phyloP scores from a whole-genome alignment of 2,797 vertebrate genomes.

The Trematomus bernacchii region DNA sequence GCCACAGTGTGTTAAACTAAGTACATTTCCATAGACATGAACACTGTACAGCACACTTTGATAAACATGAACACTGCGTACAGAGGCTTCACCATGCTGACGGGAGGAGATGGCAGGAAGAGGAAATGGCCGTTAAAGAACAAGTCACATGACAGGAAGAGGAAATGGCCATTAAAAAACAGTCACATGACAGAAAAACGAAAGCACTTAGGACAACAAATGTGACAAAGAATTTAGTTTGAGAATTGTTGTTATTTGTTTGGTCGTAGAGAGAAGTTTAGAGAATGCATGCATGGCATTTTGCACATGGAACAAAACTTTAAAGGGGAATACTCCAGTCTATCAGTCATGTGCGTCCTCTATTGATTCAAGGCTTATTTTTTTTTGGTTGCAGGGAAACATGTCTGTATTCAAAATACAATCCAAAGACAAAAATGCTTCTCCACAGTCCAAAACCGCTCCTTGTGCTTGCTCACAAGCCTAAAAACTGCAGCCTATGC shows the following conservation, averaged over 20 bases:
- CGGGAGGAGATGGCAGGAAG: constrained; percentile 87
- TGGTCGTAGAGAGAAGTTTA: constrained; percentile 88
- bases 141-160: constrained; percentile 85
- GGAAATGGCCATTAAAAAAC: constrained; percentile 86
- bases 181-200: constrained; percentile 85
- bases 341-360: constrained; percentile 80
- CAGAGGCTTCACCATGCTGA: constrained; percentile 91
- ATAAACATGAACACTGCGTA: constrained; percentile 89
- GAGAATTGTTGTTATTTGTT: constrained; percentile 86
- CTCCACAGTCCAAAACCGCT: constrained; percentile 75
- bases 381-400: constrained; percentile 66
- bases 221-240: constrained; percentile 88
- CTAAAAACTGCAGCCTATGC: constrained; percentile 63
- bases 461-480: constrained; percentile 71
- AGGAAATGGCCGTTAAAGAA: constrained; percentile 87
- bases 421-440: constrained; percentile 70
- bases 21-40: constrained; percentile 85
- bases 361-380: constrained; percentile 81
- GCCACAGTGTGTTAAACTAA: constrained; percentile 70
- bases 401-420: constrained; percentile 65
- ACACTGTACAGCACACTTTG: constrained; percentile 86
- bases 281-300: constrained; percentile 94
- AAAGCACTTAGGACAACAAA: constrained; percentile 92
- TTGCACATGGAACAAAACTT: constrained; percentile 93
- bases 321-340: constrained; percentile 92